phyloP scores from a whole-genome alignment of 2,888 invertebrate genomes.

The Euproctis similis region DNA sequence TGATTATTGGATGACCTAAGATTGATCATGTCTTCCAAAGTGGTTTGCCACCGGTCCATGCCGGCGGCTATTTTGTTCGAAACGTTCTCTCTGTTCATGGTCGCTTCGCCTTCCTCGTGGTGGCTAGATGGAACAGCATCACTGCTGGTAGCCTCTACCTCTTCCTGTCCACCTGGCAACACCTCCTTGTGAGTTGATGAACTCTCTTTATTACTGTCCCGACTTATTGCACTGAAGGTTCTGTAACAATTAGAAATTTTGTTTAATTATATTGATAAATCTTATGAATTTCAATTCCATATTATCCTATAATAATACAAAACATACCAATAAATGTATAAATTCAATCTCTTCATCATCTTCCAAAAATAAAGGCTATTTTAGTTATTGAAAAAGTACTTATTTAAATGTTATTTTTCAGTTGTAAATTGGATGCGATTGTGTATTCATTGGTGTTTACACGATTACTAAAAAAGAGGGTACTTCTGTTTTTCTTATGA shows the following conservation, averaged over 20 bases:
- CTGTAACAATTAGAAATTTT: constrained; percentile 31
- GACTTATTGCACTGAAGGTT: constrained; percentile 42
- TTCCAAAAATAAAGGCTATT: too few species aligned
- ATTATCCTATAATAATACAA: too few species aligned
- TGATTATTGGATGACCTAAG: constrained; percentile 66
- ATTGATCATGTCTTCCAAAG: constrained; percentile 65
- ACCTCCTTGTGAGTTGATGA: constrained; percentile 6
- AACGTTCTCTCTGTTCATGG: constrained; percentile 64
- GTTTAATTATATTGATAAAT: too few species aligned
- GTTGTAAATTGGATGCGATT: too few species aligned
- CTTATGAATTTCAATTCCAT: too few species aligned
- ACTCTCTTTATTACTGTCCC: constrained; percentile 18
- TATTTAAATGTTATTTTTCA: too few species aligned
- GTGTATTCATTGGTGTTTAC: too few species aligned
- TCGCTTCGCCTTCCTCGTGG: constrained; percentile 32
- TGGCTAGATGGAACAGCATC: constrained; percentile 27
- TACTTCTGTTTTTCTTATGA: too few species aligned
- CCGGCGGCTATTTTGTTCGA: constrained; percentile 63
- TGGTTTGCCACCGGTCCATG: constrained; percentile 72
- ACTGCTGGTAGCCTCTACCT: constrained; percentile 25
- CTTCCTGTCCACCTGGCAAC: constrained; percentile 8
- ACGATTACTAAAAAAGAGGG: too few species aligned
- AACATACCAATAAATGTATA: too few species aligned
- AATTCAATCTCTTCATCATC: too few species aligned
- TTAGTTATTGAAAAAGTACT: too few species aligned